phyloP scores from a whole-genome alignment of 2,113 vertebrate species.

The Gallinago media region DNA sequence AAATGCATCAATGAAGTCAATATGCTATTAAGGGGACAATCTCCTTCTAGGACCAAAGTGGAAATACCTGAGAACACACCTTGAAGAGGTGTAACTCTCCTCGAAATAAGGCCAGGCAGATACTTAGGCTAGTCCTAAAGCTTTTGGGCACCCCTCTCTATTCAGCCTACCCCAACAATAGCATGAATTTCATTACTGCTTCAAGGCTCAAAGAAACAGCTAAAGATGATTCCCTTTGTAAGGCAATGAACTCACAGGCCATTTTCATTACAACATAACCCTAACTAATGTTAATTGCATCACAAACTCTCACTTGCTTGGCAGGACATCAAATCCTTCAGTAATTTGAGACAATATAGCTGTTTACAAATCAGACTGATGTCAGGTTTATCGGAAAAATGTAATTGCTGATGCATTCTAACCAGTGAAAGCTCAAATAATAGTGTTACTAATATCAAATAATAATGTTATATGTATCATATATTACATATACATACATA shows the following conservation, averaged over 20 bases:
- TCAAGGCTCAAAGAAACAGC: background rate
- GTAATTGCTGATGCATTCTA: background rate
- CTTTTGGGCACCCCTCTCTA: background rate
- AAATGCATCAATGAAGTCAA: background rate
- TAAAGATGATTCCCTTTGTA: background rate
- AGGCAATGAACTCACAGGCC: background rate
- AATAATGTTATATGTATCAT: background rate
- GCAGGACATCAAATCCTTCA: background rate
- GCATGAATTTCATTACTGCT: background rate
- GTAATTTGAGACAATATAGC: background rate
- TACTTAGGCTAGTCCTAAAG: background rate
- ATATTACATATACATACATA: background rate
- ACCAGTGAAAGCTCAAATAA: background rate
- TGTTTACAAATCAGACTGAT: background rate
- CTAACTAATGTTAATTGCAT: background rate
- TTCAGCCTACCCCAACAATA: background rate
- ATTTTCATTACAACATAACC: background rate
- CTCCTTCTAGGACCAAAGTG: background rate
- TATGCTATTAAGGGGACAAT: fast-evolving
- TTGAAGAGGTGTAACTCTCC: background rate
- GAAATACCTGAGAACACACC: background rate
- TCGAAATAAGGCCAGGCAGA: background rate
- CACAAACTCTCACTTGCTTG: background rate
- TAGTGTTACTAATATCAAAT: background rate
- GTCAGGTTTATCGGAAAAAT: background rate